Percentiles rank a stretch among this genome's conserved stretches.
These are phyloP conservation scores for Drosophila picticornis DNA, from an alignment of 2,888 invertebrate species.

Conservation along the genomic window DNA sequence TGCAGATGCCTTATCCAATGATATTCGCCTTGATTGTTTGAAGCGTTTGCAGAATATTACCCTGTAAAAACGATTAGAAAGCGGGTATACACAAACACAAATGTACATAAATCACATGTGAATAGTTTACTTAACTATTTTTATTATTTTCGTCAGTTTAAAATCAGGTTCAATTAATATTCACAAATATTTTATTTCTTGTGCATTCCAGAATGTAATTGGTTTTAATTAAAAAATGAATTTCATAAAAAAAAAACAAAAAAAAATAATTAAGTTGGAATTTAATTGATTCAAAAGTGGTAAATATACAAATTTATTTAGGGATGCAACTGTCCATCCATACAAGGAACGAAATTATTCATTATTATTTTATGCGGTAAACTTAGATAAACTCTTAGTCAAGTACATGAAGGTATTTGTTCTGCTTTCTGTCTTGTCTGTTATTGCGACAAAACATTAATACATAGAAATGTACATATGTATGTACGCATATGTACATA, in stretches of 20 bases:
- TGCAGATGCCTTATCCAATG: conserved; percentile 28
- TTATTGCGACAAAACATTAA: not conserved
- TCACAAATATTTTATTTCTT: not conserved
- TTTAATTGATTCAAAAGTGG: not conserved
- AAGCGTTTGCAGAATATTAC: conserved; percentile 13
- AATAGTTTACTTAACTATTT: not conserved
- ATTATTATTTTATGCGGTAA: not conserved
- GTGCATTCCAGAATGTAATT: no score
- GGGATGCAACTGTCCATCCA: not conserved
- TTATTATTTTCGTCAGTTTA: not conserved
- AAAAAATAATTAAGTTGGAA: not conserved
- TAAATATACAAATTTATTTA: not conserved
- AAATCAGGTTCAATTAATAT: not conserved
- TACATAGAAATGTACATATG: not conserved
- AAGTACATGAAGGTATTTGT: not conserved
- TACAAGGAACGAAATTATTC: not conserved
- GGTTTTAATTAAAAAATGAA: not conserved
- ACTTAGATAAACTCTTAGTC: not conserved
- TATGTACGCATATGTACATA: not conserved
- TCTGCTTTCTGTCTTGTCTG: not conserved
- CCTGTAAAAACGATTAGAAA: conserved; percentile 4
- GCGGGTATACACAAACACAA: not conserved
- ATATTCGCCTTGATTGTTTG: conserved; percentile 30
- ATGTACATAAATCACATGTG: not conserved
- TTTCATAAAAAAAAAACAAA: not conserved